These are phyloP conservation scores for Euclidia mi DNA, from an alignment of 2,888 invertebrate genomes.

Conservation along the genomic window DNA sequence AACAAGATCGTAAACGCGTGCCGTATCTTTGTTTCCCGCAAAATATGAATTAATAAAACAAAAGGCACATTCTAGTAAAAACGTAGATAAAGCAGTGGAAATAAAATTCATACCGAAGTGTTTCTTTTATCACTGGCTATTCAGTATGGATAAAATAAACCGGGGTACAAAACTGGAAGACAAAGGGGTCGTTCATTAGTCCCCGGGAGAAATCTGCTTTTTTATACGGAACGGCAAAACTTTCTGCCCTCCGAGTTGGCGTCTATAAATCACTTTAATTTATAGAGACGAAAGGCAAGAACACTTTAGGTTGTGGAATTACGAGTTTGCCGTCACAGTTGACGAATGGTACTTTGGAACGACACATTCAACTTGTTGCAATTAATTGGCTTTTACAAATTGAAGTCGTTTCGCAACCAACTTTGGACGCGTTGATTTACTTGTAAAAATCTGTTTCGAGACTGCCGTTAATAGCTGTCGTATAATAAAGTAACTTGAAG, in stretches of 20 bases:
- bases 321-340: conserved; percentile 70
- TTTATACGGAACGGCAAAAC: conserved; percentile 79
- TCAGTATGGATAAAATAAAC: conserved; percentile 62
- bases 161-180: conserved; percentile 56
- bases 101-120: conserved; percentile 59
- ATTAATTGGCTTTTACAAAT: conserved; percentile 52
- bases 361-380: conserved; percentile 51
- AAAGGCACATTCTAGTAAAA: conserved; percentile 40
- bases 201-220: conserved; percentile 75
- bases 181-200: conserved; percentile 78
- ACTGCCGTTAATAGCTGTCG: not conserved
- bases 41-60: conserved; percentile 34
- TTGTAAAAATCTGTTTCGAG: conserved; percentile 30
- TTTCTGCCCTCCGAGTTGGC: conserved; percentile 75
- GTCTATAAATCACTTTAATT: conserved; percentile 87
- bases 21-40: conserved; percentile 20
- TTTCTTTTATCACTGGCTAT: conserved; percentile 64
- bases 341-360: conserved; percentile 72
- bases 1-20: conserved; percentile 18
- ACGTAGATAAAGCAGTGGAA: conserved; percentile 54
- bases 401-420: conserved; percentile 46
- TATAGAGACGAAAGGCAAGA: conserved; percentile 81
- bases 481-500: not conserved
- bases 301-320: conserved; percentile 72
- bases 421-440: conserved; percentile 43